Percentiles rank a stretch among this genome's conserved stretches.
phyloP scores from a whole-genome alignment of 92 coral and sea anemone species.

The Actinostola sp. region DNA sequence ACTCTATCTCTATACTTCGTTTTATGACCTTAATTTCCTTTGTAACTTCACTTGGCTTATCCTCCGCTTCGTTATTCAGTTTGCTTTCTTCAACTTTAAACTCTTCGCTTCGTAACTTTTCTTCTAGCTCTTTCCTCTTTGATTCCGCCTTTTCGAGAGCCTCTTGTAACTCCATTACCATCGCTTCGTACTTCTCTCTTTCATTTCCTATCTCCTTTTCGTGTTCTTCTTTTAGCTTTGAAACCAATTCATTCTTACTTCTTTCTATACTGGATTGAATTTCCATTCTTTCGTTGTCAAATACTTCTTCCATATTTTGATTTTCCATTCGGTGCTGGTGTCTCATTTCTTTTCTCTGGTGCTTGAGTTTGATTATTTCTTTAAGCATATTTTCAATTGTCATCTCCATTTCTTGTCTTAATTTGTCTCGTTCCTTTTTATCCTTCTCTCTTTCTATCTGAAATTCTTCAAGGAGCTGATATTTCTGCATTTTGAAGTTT shows the following conservation, averaged over 20 bases:
- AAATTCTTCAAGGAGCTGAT: conserved; percentile 46
- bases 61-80: conserved; percentile 3
- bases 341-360: conserved; percentile 82
- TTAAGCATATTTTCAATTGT: conserved; percentile 78
- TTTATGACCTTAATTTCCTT: conserved; percentile 47
- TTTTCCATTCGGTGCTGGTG: conserved; percentile 70
- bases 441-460: conserved; percentile 60
- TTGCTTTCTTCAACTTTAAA: conserved; percentile 20
- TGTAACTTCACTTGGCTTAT: conserved; percentile 5
- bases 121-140: conserved; percentile 58
- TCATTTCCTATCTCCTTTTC: conserved; percentile 53
- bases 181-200: conserved; percentile 55
- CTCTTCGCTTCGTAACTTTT: conserved; percentile 26
- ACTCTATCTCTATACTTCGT: conserved; percentile 68
- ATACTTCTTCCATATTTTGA: conserved; percentile 64
- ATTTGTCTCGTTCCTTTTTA: conserved; percentile 45
- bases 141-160: conserved; percentile 54
- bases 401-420: conserved; percentile 58
- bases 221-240: conserved; percentile 65
- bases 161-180: conserved; percentile 57
- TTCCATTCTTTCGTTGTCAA: conserved; percentile 67
- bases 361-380: conserved; percentile 78
- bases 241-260: conserved; percentile 62
- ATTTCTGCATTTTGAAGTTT: conserved; percentile 50
- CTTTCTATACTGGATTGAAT: conserved; percentile 63